These are phyloP conservation scores for Cyclophora albipunctata DNA, from an alignment of 2,888 invertebrate genomes.

Conservation along the genomic window DNA sequence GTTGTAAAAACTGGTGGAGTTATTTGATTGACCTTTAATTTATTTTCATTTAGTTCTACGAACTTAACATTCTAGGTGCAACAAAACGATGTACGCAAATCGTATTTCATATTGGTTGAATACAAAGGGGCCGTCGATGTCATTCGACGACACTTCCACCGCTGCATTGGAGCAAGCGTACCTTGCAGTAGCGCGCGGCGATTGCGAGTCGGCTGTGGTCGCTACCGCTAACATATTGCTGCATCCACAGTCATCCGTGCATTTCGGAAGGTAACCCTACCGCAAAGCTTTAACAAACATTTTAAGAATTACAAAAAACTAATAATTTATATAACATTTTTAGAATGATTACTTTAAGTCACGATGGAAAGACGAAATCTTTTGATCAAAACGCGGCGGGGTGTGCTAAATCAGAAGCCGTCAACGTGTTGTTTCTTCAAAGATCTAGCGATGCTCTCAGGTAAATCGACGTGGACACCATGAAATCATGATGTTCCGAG, in stretches of 20 bases:
- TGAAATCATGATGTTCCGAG: no score
- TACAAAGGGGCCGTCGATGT: slow-evolving; percentile 39
- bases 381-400: slow-evolving; percentile 87
- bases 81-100: slow-evolving; percentile 40
- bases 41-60: no score
- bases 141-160: slow-evolving; percentile 32
- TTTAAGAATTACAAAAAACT: no score
- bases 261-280: slow-evolving; percentile 18
- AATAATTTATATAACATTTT: neutral
- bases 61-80: slow-evolving; percentile 22
- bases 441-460: slow-evolving; percentile 60
- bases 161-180: slow-evolving; percentile 37
- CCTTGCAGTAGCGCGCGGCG: slow-evolving; percentile 32
- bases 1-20: no score
- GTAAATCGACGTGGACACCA: slow-evolving; percentile 10
- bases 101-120: slow-evolving; percentile 49
- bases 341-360: slow-evolving; percentile 67
- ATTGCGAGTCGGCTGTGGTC: slow-evolving; percentile 70
- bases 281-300: no score
- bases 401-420: slow-evolving; percentile 80
- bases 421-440: slow-evolving; percentile 80
- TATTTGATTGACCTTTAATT: no score
- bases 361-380: slow-evolving; percentile 87
- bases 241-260: slow-evolving; percentile 50
- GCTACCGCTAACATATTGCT: slow-evolving; percentile 53